Evolutionary conservation across 2,888 invertebrate genomes (phyloP).

Genomic region (Torymus auratus): DNA sequence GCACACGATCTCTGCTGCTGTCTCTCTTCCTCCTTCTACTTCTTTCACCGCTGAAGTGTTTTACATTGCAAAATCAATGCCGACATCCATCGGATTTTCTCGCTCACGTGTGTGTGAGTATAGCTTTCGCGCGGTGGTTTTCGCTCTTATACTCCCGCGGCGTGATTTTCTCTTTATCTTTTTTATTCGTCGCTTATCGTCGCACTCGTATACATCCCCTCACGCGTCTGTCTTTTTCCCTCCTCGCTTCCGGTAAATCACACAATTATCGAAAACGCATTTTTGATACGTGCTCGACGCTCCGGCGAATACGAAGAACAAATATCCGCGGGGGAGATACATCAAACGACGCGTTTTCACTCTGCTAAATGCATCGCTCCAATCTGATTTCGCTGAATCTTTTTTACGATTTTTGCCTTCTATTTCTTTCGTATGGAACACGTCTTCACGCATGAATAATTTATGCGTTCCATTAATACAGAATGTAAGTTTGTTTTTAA

Average conservation of each 20-base stretch:
- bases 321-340: slow-evolving; percentile 43
- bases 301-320: slow-evolving; percentile 24
- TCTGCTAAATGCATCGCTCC: slow-evolving; percentile 39
- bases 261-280: slow-evolving; percentile 75
- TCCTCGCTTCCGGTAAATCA: slow-evolving; percentile 71
- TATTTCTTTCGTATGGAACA: not conserved
- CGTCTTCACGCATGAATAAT: not conserved
- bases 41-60: slow-evolving; percentile 71
- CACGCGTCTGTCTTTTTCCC: slow-evolving; percentile 41
- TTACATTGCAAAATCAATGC: slow-evolving; percentile 77
- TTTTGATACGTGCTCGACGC: slow-evolving; percentile 56
- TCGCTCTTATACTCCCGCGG: slow-evolving; percentile 38
- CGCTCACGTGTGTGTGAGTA: not conserved
- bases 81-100: slow-evolving; percentile 65
- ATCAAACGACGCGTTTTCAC: slow-evolving; percentile 45
- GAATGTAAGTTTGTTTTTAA: too few species aligned
- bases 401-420: not conserved
- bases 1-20: too few species aligned
- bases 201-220: slow-evolving; percentile 24
- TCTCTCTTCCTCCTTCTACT: slow-evolving; percentile 17
- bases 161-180: slow-evolving; percentile 31
- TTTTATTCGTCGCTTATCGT: slow-evolving; percentile 53
- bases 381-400: slow-evolving; percentile 24
- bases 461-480: too few species aligned
- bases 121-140: not conserved